phyloP scores from a whole-genome alignment of 2,888 invertebrate species.

The Epinotia bilunana region DNA sequence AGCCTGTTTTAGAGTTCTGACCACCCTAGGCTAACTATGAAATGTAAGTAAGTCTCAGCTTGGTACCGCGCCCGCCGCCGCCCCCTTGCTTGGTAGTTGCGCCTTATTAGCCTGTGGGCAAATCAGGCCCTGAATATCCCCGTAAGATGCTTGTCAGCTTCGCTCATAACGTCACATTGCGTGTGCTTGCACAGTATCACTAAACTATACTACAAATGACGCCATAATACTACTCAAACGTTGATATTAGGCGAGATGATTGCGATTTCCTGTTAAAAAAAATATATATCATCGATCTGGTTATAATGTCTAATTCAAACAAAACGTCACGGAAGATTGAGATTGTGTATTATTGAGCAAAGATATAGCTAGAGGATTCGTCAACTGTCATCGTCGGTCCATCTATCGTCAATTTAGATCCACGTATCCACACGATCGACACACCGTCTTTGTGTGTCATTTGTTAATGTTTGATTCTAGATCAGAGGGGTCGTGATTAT shows the following conservation, averaged over 20 bases:
- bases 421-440: no score
- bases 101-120: no score
- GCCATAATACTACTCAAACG: not conserved
- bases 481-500: no score
- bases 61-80: no score
- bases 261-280: constrained; percentile 14
- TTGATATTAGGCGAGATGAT: constrained; percentile 10
- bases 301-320: constrained; percentile 16
- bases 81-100: no score
- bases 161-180: not conserved
- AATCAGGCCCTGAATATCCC: not conserved
- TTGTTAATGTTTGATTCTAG: no score
- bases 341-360: not conserved
- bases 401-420: no score
- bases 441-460: no score
- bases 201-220: not conserved
- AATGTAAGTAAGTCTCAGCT: no score
- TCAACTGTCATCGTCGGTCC: not conserved
- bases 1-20: no score
- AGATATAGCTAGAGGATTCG: not conserved
- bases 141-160: not conserved
- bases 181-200: not conserved
- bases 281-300: not conserved
- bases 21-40: no score
- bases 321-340: not conserved